Base-by-base conservation (phyloP, 2,888 invertebrate genomes). In the Hydrotaea cyrtoneurina region DNA sequence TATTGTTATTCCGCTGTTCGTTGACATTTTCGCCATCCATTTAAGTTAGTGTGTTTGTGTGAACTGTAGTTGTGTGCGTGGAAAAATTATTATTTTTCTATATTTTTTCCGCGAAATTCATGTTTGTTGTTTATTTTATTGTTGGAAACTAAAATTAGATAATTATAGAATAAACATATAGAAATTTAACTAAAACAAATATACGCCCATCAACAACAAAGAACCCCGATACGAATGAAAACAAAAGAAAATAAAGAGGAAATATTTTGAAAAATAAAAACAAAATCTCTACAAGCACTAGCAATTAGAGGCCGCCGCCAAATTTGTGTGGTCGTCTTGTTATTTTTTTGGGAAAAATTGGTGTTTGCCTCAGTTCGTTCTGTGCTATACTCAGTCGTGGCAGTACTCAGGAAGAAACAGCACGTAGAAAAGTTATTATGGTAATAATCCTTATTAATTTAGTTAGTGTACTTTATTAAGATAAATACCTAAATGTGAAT, bases 311-410 rank as follows among this genome's bases (percentile, higher is more conserved):
- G 78, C 78, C 64, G 62, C 36, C 31, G 59, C 21, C 62, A 71
- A 75, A 81, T 69, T 82, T 21, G 76, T 17, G n/a, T 64, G 46
- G 17, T 69, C 5, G 19, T 69, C 39, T 69, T 69, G 2, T 43
- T 19, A 7, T 57, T 57, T 73, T 72, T 53, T 73, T 26, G 23
- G 7, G 66, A 10, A 82, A 78, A 80, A 69, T 86, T 86, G 83
- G 92, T 91, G 86, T 88, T 91, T 72, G 83, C 74, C 73, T 86
- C 87, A 91, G 92, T 91, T 89, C 89, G 88, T 87, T 91, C 88
- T 90, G 89, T 87, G 88, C 89, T 87, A 86, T 90, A n/a, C n/a
- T n/a, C n/a, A 74, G 89, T 88, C 90, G 91, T 91, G 91, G 92
- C 91, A 91, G 91, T 90, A 91, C 88, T 89, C 88, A 90, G 89